Evolutionary conservation across 2,888 invertebrate genomes (phyloP).

Genomic region (Synergus itoensis): DNA sequence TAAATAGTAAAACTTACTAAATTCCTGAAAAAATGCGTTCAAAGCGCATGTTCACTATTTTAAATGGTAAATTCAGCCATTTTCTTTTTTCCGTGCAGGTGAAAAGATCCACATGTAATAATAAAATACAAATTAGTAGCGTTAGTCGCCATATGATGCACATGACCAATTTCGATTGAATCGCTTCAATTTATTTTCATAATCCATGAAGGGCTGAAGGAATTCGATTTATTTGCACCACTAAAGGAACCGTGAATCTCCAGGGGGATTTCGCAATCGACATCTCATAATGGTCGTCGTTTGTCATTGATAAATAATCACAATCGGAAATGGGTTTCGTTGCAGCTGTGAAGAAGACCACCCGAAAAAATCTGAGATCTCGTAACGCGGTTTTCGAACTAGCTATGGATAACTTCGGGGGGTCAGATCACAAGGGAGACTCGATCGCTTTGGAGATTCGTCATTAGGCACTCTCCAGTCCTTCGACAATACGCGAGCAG

Average conservation of each 20-base stretch:
- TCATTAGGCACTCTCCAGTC: slow-evolving; percentile 26
- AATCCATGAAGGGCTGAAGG: no score
- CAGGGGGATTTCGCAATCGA: slow-evolving; percentile 17
- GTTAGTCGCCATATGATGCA: no score
- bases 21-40: no score
- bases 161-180: no score
- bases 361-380: slow-evolving; percentile 25
- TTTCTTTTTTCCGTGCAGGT: no score
- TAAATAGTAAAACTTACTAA: no score
- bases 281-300: neutral
- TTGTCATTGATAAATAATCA: slow-evolving; percentile 40
- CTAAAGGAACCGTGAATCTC: neutral
- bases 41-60: no score
- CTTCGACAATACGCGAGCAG: slow-evolving; percentile 45
- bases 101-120: no score
- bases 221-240: neutral
- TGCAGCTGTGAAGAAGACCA: slow-evolving; percentile 5
- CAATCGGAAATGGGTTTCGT: slow-evolving; percentile 21
- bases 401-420: slow-evolving; percentile 31
- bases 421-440: slow-evolving; percentile 16
- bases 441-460: slow-evolving; percentile 26
- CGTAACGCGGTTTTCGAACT: slow-evolving; percentile 9
- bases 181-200: no score
- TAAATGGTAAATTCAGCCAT: no score
- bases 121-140: no score